A percentile compares a stretch with the other conserved stretches of the same genome.
These are phyloP conservation scores for Melanaphis sacchari DNA, from an alignment of 1,140 invertebrate genomes.

Conservation along the genomic window DNA sequence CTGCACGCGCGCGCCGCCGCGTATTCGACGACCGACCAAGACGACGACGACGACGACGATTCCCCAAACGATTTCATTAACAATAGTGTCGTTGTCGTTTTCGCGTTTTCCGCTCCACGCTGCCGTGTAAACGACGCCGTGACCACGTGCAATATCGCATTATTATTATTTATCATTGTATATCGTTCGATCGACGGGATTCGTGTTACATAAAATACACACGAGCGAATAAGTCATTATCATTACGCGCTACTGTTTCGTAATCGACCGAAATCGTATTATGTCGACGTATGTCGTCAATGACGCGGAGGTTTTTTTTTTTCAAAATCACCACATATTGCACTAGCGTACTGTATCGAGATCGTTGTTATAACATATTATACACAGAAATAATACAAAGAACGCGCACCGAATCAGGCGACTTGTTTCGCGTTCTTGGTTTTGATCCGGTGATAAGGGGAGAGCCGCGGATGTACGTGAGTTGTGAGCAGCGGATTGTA, in stretches of 20 bases:
- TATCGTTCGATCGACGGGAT: background rate
- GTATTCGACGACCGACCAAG: too few species aligned
- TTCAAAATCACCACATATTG: background rate
- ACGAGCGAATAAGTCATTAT: too few species aligned
- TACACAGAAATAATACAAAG: background rate
- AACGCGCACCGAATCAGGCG: background rate
- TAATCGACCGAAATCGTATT: background rate
- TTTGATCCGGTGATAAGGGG: background rate
- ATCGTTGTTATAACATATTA: background rate
- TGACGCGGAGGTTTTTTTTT: background rate
- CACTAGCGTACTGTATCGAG: background rate
- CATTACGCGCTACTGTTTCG: background rate
- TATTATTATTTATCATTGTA: background rate
- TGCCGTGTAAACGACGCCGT: background rate
- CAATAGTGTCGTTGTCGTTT: conserved; percentile 11
- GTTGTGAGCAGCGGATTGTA: background rate
- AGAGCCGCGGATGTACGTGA: background rate
- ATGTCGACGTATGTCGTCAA: background rate
- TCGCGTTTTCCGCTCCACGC: conserved; percentile 8
- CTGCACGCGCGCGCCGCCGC: background rate
- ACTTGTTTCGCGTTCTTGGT: background rate
- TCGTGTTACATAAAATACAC: background rate
- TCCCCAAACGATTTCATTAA: conserved; percentile 38
- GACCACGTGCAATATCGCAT: background rate
- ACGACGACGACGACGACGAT: background rate